Evolutionary conservation across 2,888 invertebrate genomes (phyloP), one percentile per base, ranked within the genome.

Genomic region (Uloborus plumipes): DNA sequence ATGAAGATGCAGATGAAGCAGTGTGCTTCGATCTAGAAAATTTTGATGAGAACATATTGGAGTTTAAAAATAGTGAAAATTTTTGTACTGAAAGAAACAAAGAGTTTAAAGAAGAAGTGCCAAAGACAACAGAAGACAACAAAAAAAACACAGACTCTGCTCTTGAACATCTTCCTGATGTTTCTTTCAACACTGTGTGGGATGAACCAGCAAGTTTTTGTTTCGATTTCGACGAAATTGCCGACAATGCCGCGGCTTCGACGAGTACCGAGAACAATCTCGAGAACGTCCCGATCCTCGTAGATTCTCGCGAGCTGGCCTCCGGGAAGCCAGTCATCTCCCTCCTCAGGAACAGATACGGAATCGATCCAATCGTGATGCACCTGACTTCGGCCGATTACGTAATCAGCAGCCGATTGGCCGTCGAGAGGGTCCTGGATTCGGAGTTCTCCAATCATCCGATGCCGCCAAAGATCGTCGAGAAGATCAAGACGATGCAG

Each of bases 361-460:
- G 50, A 9, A 31, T 74, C 22, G 75, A 79, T 53, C 72, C 75
- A 18, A 31, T 78, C 4, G 78, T 84, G 14, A 74, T 75, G 70
- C 84, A 84, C 39, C 61, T 84, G 9, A 20, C 59, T 11, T 20
- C 62, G 15, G 79, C 84, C 16, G 84, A 84, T 53, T 84, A 84
- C 47, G 55, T 84, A 20, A 47, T 84, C 22, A 84, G 84, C 39
- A 84, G 79, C 49, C 65, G 59, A 49, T 11, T 84, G 6, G 84
- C 74, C 13, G 71, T 84, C 11, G 61, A 74, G 18, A 74, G 84
- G 2, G 58, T 84, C 39, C 59, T 75, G 1, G 78, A 79, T 50
- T 65, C 84, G 3, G 74, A 84, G 11, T 84, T 84, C 26, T 31
- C 53, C 2, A 53, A n/a, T 31, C 16, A 14, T 9, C 47, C 26